Evolutionary conservation across 2,888 invertebrate genomes (phyloP).

Genomic region (Drosophila borealis): DNA sequence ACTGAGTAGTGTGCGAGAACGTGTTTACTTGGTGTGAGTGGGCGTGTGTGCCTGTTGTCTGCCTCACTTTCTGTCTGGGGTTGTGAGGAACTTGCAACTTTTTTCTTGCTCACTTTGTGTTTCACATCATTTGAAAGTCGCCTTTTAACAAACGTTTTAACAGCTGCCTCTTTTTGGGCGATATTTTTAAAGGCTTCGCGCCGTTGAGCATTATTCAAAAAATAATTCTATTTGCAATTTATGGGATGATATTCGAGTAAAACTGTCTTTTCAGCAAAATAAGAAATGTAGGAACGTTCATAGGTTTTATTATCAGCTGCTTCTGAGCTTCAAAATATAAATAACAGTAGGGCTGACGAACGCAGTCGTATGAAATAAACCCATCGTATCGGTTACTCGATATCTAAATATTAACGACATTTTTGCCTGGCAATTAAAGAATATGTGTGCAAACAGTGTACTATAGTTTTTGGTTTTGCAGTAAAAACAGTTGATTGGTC

Average conservation of each 20-base stretch:
- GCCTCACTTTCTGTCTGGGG: background rate
- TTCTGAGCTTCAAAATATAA: too few relatives aligned
- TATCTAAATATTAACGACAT: too few relatives aligned
- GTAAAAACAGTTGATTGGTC: too few relatives aligned
- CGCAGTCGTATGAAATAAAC: too few relatives aligned
- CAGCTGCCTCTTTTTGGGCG: conserved; percentile 32
- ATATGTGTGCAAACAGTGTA: too few relatives aligned
- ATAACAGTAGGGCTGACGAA: too few relatives aligned
- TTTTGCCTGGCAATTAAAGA: too few relatives aligned
- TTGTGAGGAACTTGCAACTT: conserved; percentile 1
- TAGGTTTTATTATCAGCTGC: too few relatives aligned
- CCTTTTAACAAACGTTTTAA: conserved; percentile 42
- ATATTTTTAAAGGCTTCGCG: background rate
- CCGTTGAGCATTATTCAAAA: background rate
- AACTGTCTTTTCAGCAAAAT: background rate
- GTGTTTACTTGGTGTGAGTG: conserved; percentile 29
- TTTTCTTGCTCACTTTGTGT: conserved; percentile 14
- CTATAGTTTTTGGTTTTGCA: too few relatives aligned
- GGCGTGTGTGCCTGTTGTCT: conserved; percentile 5
- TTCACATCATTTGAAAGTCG: conserved; percentile 63
- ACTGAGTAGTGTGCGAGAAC: conserved; percentile 55
- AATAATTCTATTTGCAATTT: background rate
- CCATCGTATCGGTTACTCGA: too few relatives aligned
- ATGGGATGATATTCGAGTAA: too few relatives aligned
- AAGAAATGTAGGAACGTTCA: background rate